Evolutionary conservation across 2,113 vertebrate genomes (phyloP).

Genomic region (Condylura cristata): DNA sequence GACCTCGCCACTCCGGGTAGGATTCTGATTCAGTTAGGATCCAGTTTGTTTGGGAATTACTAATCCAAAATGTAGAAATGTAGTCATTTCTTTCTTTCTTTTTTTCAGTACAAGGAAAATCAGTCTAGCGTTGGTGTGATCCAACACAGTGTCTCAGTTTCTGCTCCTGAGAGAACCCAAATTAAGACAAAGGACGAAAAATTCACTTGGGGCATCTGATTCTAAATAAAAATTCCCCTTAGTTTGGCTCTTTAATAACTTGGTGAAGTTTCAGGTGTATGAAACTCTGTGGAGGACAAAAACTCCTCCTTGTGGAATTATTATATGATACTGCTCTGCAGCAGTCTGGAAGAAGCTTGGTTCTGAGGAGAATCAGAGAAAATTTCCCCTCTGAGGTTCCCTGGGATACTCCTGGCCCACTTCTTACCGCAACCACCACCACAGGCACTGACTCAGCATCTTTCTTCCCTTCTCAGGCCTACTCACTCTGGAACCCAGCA

Average conservation of each 20-base stretch:
- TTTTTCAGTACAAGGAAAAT: neutral
- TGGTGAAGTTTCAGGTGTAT: neutral
- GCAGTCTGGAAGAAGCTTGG: neutral
- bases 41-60: conserved; percentile 12
- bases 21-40: conserved; percentile 12
- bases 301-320: neutral
- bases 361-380: neutral
- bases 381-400: neutral
- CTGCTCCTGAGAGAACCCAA: neutral
- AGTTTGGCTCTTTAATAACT: neutral
- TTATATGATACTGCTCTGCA: neutral
- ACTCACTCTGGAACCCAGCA: neutral
- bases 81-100: neutral
- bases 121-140: neutral
- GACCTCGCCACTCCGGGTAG: neutral
- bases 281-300: neutral
- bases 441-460: neutral
- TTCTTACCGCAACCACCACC: neutral
- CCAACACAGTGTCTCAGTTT: neutral
- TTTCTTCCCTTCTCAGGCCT: neutral
- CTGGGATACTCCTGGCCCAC: neutral
- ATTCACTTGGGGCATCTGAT: neutral
- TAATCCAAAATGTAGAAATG: neutral
- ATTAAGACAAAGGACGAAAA: neutral
- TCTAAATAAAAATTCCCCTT: conserved; percentile 27